Evolutionary conservation across 2,113 vertebrate genomes (phyloP).

Genomic region (Dipodomys stephensi): DNA sequence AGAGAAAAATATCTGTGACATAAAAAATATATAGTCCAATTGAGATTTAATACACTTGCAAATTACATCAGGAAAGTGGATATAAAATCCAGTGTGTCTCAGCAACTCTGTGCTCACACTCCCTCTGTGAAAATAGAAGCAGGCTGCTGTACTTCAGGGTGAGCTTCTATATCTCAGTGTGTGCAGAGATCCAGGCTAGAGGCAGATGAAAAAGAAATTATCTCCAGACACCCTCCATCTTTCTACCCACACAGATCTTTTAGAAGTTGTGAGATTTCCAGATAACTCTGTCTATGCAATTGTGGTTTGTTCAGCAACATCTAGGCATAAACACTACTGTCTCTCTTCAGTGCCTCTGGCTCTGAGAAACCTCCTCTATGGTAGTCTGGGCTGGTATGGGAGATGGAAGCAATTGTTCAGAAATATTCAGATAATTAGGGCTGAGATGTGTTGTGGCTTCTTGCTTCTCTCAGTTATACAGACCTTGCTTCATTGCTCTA

Average conservation of each 20-base stretch:
- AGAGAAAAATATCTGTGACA: slow-evolving; percentile 70
- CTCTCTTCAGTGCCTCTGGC: slow-evolving; percentile 81
- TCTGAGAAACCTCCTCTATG: slow-evolving; percentile 74
- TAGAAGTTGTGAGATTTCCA: slow-evolving; percentile 79
- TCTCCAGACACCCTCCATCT: slow-evolving; percentile 75
- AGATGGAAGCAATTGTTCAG: slow-evolving; percentile 77
- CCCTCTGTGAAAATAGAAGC: slow-evolving; percentile 37
- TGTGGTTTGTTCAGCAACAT: slow-evolving; percentile 77
- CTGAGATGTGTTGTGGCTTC: slow-evolving; percentile 69
- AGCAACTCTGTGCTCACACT: slow-evolving; percentile 17
- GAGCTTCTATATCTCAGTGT: background rate
- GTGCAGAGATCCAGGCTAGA: slow-evolving; percentile 64
- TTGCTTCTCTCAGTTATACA: slow-evolving; percentile 65
- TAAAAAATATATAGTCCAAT: slow-evolving; percentile 44
- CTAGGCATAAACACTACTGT: slow-evolving; percentile 80
- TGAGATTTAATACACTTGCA: slow-evolving; percentile 70
- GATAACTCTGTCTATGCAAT: slow-evolving; percentile 81
- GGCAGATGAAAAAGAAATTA: slow-evolving; percentile 71
- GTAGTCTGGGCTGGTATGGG: slow-evolving; percentile 71
- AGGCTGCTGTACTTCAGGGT: background rate
- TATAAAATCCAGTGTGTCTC: slow-evolving; percentile 59
- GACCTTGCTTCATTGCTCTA: slow-evolving; percentile 35
- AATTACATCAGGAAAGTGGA: slow-evolving; percentile 16
- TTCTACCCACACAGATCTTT: slow-evolving; percentile 77
- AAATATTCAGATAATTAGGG: slow-evolving; percentile 78